Conservation (phyloP, 2,888 invertebrate species). For the Sthenelais limicola region DNA sequence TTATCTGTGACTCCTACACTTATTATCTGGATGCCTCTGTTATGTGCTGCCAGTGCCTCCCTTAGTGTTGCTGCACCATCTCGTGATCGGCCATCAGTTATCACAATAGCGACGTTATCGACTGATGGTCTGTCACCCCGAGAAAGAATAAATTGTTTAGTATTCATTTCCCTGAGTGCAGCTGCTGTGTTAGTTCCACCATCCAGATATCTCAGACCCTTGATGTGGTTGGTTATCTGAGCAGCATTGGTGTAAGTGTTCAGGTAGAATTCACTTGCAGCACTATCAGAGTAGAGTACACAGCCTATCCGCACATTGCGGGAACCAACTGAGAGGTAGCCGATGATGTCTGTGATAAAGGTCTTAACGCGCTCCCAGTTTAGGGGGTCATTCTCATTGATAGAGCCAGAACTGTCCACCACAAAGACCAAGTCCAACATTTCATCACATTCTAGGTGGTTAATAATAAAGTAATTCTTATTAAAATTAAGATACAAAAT, state of each 20-base stretch:
- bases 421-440: conserved; percentile 42
- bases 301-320: conserved; percentile 37
- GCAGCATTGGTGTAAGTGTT: neutral
- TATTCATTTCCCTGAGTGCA: conserved; percentile 32
- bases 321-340: conserved; percentile 18
- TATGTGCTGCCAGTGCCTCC: conserved; percentile 32
- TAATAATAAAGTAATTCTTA: neutral
- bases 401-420: conserved; percentile 43
- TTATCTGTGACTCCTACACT: conserved; percentile 40
- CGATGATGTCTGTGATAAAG: conserved; percentile 35
- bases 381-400: conserved; percentile 34
- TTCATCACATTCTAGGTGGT: neutral
- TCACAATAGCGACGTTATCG: conserved; percentile 44
- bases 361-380: conserved; percentile 39
- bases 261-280: conserved; percentile 33
- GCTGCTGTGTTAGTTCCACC: conserved; percentile 34
- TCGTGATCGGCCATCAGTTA: conserved; percentile 43
- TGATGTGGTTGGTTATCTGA: conserved; percentile 9
- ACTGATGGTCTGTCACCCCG: conserved; percentile 40
- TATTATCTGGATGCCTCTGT: conserved; percentile 32
- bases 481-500: too few species aligned
- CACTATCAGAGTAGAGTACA: conserved; percentile 30
- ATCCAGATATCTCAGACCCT: conserved; percentile 27
- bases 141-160: neutral
- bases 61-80: neutral